Percentiles rank a stretch among this genome's conserved stretches.
phyloP scores from a whole-genome alignment of 2,888 invertebrate genomes.

The Pandemis heparana region DNA sequence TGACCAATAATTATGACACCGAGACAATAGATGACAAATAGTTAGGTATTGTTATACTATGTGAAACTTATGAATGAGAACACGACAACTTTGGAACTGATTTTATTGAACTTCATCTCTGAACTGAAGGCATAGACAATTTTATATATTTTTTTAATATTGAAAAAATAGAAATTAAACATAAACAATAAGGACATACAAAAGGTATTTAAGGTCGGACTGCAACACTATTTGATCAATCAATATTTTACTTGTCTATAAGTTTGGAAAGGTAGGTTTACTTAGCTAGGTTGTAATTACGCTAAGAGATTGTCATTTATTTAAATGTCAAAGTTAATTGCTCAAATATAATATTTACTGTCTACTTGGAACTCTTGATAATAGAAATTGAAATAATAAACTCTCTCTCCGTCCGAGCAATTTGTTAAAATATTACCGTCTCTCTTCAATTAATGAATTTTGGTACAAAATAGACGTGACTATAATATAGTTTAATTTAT shows the following conservation, averaged over 20 bases:
- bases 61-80: too few species aligned
- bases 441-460: background rate
- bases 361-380: background rate
- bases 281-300: background rate
- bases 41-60: too few species aligned
- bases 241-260: background rate
- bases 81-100: too few species aligned
- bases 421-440: background rate
- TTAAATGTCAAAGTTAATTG: conserved; percentile 14
- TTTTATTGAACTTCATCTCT: too few species aligned
- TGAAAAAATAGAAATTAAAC: too few species aligned
- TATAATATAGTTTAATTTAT: background rate
- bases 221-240: background rate
- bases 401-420: background rate
- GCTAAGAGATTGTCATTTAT: conserved; percentile 12
- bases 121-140: too few species aligned
- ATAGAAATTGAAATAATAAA: conserved; percentile 8
- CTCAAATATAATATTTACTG: conserved; percentile 10
- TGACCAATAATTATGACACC: too few species aligned
- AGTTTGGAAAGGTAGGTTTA: background rate
- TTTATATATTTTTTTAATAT: too few species aligned
- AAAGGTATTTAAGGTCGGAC: too few species aligned
- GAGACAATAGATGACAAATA: too few species aligned
- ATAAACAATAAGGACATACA: too few species aligned
- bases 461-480: background rate